phyloP scores from a whole-genome alignment of 2,113 vertebrate species.

The Thalassoma bifasciatum region DNA sequence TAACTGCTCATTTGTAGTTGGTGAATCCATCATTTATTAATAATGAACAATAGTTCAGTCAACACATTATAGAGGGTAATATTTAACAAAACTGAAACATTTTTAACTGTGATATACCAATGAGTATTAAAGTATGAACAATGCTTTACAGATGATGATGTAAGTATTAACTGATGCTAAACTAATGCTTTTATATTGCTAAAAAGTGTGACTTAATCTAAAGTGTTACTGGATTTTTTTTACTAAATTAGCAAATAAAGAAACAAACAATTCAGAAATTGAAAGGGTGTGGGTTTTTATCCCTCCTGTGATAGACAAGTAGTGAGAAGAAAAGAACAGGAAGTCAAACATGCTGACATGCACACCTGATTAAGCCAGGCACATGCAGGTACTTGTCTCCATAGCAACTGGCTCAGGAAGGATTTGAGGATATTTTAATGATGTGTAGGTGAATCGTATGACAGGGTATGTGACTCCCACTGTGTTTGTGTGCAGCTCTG shows the following conservation, averaged over 20 bases:
- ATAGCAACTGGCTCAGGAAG: slow-evolving; percentile 53
- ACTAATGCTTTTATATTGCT: too few species aligned
- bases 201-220: too few species aligned
- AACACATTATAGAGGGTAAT: too few species aligned
- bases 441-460: slow-evolving; percentile 47
- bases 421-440: slow-evolving; percentile 24
- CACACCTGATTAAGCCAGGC: neutral
- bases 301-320: neutral
- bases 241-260: neutral
- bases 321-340: slow-evolving; percentile 5
- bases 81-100: too few species aligned
- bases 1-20: too few species aligned
- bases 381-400: slow-evolving; percentile 55
- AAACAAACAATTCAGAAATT: neutral
- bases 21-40: too few species aligned
- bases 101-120: too few species aligned
- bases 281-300: neutral
- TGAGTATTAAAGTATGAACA: too few species aligned
- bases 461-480: slow-evolving; percentile 33
- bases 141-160: too few species aligned
- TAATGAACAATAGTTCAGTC: too few species aligned
- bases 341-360: slow-evolving; percentile 2
- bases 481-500: slow-evolving; percentile 2
- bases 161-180: too few species aligned
- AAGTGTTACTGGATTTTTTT: too few species aligned